Evolutionary conservation across 2,888 invertebrate genomes (phyloP), one percentile per base, ranked within the genome.

Genomic region (Apocheima hispidaria): DNA sequence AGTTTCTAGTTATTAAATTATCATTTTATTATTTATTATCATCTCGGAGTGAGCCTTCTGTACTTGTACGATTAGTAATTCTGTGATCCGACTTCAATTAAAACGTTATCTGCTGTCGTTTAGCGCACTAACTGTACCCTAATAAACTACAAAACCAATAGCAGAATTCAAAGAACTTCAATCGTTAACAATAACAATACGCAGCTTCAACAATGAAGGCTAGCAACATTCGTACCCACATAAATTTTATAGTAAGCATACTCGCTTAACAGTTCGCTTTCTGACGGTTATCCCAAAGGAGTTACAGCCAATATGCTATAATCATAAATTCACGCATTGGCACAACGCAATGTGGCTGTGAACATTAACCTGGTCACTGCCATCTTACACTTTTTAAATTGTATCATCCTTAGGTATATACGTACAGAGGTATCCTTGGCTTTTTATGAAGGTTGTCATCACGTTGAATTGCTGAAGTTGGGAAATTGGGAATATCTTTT

Each of bases 251-350:
- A 40, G 28, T 36, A 46, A 51, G 23, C 51, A 40, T 53, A 18
- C 30, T 28, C 36, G 48, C 36, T 44, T n/a, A n/a, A n/a, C n/a
- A n/a, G n/a, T n/a, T 43, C 40, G 40, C 48, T 16, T 43, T 48
- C 56, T 53, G 48, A 41, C 59, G 49, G 55, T 40, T 60, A 46
- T 55, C 61, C 38, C 60, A 2, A 44, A 54, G 63, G 64, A 66
- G 54, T 68, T 63, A 62, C 55, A 38, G 54, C 61, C 59, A 55
- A 60, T 66, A 57, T 63, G 60, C 59, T 41, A 60, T 68, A 62
- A 60, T 59, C 62, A 58, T 66, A 68, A 63, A 62, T 63, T 61
- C n/a, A 52, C 60, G 28, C 53, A 53, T 54, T 28, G 53, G 41
- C 28, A 51, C 36, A 51, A 52, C 51, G 12, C 40, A 33, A 41